Conservation (phyloP, 2,113 vertebrate species). For the Mormoops blainvillei region DNA sequence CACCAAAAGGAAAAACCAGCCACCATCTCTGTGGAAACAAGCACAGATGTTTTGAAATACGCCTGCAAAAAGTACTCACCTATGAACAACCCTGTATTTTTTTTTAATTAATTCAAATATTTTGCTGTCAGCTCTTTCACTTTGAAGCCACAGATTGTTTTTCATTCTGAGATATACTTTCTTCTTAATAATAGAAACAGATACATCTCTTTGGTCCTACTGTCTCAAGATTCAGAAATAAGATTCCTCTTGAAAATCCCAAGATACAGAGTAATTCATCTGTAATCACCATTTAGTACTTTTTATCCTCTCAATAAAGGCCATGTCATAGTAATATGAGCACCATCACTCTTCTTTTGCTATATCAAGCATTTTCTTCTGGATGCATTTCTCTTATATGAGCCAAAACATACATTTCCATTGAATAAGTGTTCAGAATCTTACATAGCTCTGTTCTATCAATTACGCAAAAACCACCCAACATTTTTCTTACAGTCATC, state of each 20-base stretch:
- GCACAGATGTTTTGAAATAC: conserved; percentile 61
- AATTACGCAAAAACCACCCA: conserved; percentile 17
- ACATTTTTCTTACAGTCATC: conserved; percentile 7
- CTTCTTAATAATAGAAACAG: conserved; percentile 46
- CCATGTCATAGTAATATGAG: not conserved
- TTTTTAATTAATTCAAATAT: conserved; percentile 64
- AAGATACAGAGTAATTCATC: conserved; percentile 30
- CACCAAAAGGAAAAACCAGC: conserved; percentile 40
- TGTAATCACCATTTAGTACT: conserved; percentile 29
- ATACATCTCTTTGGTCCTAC: not conserved
- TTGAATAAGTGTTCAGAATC: not conserved
- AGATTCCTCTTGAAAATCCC: conserved; percentile 33
- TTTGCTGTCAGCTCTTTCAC: conserved; percentile 49
- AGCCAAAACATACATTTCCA: conserved; percentile 22
- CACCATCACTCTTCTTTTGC: not conserved
- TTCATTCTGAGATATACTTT: conserved; percentile 53
- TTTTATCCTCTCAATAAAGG: conserved; percentile 26
- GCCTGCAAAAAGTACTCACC: not conserved
- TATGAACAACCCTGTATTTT: conserved; percentile 5
- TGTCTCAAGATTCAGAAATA: conserved; percentile 48
- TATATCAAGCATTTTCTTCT: conserved; percentile 32
- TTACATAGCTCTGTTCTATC: conserved; percentile 28
- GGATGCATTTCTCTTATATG: conserved; percentile 2
- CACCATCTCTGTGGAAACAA: conserved; percentile 56
- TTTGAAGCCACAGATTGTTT: conserved; percentile 53